These are phyloP conservation scores for Brachionus rubens DNA, from an alignment of 1,140 invertebrate species.

Conservation along the genomic window DNA sequence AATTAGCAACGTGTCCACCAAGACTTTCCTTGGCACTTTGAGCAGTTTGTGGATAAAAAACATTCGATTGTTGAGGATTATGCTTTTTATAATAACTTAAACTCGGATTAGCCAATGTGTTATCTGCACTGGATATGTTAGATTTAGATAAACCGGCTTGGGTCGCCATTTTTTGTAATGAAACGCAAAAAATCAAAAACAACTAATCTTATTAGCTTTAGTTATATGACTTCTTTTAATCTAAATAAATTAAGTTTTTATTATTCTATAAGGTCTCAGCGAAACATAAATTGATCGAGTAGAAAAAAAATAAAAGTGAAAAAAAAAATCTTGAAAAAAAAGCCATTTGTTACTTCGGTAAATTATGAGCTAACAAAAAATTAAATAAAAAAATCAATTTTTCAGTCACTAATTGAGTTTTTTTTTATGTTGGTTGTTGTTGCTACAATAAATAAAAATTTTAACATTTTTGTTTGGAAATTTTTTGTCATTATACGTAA, in stretches of 20 bases:
- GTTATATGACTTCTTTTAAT: too few relatives aligned
- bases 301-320: too few relatives aligned
- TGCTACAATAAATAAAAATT: slow-evolving; percentile 9
- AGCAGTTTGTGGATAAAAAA: slow-evolving; percentile 7
- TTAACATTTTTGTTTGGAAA: neutral
- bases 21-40: slow-evolving; percentile 28
- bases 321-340: neutral
- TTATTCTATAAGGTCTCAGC: too few relatives aligned
- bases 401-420: slow-evolving; percentile 12
- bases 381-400: neutral
- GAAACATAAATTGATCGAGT: too few relatives aligned
- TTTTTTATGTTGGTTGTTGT: neutral
- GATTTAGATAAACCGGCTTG: slow-evolving; percentile 26
- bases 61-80: neutral
- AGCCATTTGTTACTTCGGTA: neutral
- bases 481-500: neutral
- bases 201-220: neutral
- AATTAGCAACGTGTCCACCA: neutral
- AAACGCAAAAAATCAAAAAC: neutral
- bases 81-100: neutral
- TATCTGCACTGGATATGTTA: slow-evolving; percentile 18
- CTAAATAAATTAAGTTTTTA: too few relatives aligned
- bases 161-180: slow-evolving; percentile 1
- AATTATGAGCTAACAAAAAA: neutral
- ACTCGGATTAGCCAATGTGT: slow-evolving; percentile 6